Evolutionary conservation across 35 echinoderm and acorn worm species (phyloP).

Genomic region (Hemicentrotus pulcherrimus): DNA sequence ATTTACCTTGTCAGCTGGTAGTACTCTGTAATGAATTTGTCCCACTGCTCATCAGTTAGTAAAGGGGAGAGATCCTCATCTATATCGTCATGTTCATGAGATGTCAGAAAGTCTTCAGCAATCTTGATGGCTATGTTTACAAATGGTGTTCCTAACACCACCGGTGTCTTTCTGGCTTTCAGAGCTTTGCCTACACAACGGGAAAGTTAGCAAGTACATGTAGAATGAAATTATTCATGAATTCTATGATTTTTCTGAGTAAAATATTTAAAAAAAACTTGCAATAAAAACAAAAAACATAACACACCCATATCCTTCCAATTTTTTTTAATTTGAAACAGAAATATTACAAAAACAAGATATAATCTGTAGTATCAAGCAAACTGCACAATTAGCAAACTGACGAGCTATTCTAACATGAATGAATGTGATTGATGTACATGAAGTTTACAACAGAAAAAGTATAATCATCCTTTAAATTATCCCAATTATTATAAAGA

Average conservation of each 20-base stretch:
- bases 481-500: no score
- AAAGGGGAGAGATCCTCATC: conserved; percentile 43
- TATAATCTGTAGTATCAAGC: no score
- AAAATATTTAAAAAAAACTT: neutral
- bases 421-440: no score
- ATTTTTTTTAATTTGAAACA: no score
- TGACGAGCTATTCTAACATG: no score
- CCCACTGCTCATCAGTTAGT: conserved; percentile 79
- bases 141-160: conserved; percentile 57
- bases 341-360: no score
- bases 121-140: conserved; percentile 69
- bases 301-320: no score
- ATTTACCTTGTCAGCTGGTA: conserved; percentile 82
- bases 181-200: conserved; percentile 50
- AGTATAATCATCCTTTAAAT: no score
- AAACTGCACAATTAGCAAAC: no score
- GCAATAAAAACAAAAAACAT: no score
- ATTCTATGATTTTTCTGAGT: neutral
- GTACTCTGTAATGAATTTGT: conserved; percentile 85
- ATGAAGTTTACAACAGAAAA: no score
- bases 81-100: conserved; percentile 72
- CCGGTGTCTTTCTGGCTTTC: conserved; percentile 49
- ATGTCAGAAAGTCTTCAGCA: conserved; percentile 65
- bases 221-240: neutral
- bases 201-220: neutral